A percentile compares a stretch with the other conserved stretches of the same genome.
phyloP scores from a whole-genome alignment of 2,113 vertebrate species.

The Colossoma macropomum region DNA sequence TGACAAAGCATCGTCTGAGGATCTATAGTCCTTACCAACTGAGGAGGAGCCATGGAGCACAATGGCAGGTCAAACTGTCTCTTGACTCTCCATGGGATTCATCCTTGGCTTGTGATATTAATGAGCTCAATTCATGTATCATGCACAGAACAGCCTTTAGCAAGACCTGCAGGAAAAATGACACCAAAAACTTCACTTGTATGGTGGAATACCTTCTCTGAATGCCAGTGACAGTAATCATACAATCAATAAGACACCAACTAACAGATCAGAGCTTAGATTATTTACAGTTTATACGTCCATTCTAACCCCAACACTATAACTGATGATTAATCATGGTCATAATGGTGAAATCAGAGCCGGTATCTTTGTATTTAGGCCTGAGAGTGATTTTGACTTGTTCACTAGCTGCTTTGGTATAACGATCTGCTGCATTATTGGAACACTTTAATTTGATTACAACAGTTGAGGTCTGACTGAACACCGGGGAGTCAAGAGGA shows the following conservation, averaged over 20 bases:
- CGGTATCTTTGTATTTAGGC: not conserved
- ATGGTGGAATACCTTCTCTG: not conserved
- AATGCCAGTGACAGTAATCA: conserved; percentile 3
- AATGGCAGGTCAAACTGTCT: conserved; percentile 16
- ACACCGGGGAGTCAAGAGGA: conserved; percentile 1
- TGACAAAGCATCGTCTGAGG: not conserved
- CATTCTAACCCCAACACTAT: not conserved
- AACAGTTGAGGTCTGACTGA: conserved; percentile 11
- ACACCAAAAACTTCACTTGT: not conserved
- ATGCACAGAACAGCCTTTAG: conserved; percentile 17
- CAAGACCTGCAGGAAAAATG: not conserved
- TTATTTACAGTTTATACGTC: not conserved
- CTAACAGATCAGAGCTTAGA: not conserved
- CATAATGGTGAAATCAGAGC: conserved; percentile 17
- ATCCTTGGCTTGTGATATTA: conserved; percentile 21
- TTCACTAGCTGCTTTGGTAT: not conserved
- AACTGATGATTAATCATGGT: not conserved
- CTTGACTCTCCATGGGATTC: conserved; percentile 32
- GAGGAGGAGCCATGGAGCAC: conserved; percentile 17
- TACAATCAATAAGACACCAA: conserved; percentile 4
- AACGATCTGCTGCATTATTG: conserved; percentile 19
- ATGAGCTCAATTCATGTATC: conserved; percentile 29
- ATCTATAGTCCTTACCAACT: conserved; percentile 23
- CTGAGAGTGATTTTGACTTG: conserved; percentile 2
- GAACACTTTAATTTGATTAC: conserved; percentile 39